These are phyloP conservation scores for Pinna nobilis DNA, from an alignment of 1,140 invertebrate genomes.

Conservation along the genomic window DNA sequence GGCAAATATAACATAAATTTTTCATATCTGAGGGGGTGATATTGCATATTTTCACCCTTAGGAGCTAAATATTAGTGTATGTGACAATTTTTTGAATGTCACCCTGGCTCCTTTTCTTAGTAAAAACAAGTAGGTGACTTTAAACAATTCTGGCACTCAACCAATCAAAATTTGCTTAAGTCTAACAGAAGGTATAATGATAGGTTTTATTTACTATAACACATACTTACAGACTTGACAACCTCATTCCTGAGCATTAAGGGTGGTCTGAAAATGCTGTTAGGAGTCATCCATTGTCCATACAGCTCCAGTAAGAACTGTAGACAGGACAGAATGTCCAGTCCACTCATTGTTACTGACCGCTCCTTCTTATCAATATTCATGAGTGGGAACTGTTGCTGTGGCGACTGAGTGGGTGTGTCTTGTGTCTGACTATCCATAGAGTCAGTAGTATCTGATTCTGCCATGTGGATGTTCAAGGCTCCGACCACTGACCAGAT, in stretches of 20 bases:
- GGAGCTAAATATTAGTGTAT: too few species aligned
- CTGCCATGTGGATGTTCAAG: constrained; percentile 56
- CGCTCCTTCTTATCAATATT: constrained; percentile 37
- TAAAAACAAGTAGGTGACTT: too few species aligned
- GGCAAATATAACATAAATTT: too few species aligned
- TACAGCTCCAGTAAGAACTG: constrained; percentile 89
- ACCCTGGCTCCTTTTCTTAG: too few species aligned
- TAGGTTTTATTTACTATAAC: too few species aligned
- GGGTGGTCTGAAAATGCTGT: constrained; percentile 76
- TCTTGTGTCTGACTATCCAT: constrained; percentile 56
- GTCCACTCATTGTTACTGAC: constrained; percentile 72
- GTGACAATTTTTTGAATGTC: too few species aligned
- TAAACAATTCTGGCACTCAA: too few species aligned
- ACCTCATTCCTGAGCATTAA: constrained; percentile 81
- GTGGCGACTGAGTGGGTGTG: constrained; percentile 22
- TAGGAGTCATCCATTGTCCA: constrained; percentile 82
- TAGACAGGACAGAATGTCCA: constrained; percentile 91
- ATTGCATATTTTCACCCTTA: too few species aligned
- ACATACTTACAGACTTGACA: constrained; percentile 79
- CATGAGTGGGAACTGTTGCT: constrained; percentile 39
- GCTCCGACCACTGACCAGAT: constrained; percentile 72
- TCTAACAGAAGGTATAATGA: too few species aligned
- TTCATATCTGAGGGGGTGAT: too few species aligned
- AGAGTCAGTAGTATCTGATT: constrained; percentile 67
- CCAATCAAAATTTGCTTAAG: too few species aligned